These are phyloP conservation scores for Ivindomyrus marchei DNA, from an alignment of 2,113 vertebrate species.

Conservation along the genomic window DNA sequence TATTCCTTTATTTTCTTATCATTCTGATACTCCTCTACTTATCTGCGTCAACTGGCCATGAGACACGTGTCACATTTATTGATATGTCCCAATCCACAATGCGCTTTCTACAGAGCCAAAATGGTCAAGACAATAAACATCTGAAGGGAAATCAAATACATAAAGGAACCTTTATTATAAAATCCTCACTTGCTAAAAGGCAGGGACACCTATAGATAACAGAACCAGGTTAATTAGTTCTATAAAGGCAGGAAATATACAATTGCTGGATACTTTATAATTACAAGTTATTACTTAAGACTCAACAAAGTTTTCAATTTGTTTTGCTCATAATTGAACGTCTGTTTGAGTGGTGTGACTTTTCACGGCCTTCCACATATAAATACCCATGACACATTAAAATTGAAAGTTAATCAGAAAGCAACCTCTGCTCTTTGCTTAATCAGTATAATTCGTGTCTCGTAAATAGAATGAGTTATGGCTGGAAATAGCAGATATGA, in stretches of 20 bases:
- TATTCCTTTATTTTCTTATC: neutral
- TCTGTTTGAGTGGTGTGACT: neutral
- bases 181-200: neutral
- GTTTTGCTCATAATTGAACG: neutral
- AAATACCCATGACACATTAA: constrained; percentile 23
- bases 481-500: constrained; percentile 39
- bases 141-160: neutral
- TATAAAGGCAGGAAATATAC: neutral
- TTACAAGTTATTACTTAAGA: neutral
- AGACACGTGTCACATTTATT: neutral
- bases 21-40: neutral
- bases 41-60: neutral
- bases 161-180: neutral
- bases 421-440: constrained; percentile 22
- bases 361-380: constrained; percentile 14
- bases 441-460: constrained; percentile 28
- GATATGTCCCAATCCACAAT: neutral
- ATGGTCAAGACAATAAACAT: neutral
- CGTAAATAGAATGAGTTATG: constrained; percentile 15
- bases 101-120: neutral
- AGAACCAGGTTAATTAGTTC: neutral
- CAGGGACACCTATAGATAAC: neutral
- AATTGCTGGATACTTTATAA: neutral
- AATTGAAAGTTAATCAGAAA: constrained; percentile 33
- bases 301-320: neutral